Evolutionary conservation across 2,888 invertebrate genomes (phyloP), one percentile per base, ranked within the genome.

Genomic region (Dryocosmus kuriphilus): DNA sequence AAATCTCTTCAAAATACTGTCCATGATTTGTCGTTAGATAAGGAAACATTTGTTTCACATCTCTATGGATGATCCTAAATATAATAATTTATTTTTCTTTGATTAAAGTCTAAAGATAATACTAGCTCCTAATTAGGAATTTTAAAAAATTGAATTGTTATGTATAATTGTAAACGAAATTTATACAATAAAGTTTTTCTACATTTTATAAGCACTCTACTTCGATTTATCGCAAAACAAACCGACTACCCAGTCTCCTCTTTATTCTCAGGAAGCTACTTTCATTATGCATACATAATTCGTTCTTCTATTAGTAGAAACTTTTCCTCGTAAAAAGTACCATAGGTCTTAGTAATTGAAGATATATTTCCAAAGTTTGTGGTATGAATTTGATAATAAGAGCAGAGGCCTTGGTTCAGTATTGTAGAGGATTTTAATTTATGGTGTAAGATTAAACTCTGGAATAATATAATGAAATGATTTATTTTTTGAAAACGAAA

Each of bases 321-420:
- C 27, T 60, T 60, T 60, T 14, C 22, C 27, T 27, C 60, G 27
- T 60, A 60, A 60, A 60, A 60, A 60, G 27, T 27, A 6, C 60
- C 60, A 60, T 60, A 60, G 27, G 27, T 60, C 27, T 60, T 27
- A 27, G 11, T 60, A 60, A 27, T 60, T 60, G 27, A 60, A 60
- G 60, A 60, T 60, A 60, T 27, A 60, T 16, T 27, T 16, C 24
- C 6, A 24, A 60, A 60, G 22, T 60, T 60, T 22, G 22, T 55
- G 55, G 22, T 60, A 60, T 27, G 16, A 60, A 27, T 24, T 60
- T 2, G 27, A 27, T 60, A 60, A 60, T 27, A 27, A 7, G 16
- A 24, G 24, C 27, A 27, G 60, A 27, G 16, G 14, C 2, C 5
- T 6, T 60, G 14, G 14, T 60, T 27, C 22, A 60, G 14, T 14